A percentile compares a stretch with the other conserved stretches of the same genome.
Conservation (phyloP, 2,113 vertebrate genomes). For the Enhydra lutris region DNA sequence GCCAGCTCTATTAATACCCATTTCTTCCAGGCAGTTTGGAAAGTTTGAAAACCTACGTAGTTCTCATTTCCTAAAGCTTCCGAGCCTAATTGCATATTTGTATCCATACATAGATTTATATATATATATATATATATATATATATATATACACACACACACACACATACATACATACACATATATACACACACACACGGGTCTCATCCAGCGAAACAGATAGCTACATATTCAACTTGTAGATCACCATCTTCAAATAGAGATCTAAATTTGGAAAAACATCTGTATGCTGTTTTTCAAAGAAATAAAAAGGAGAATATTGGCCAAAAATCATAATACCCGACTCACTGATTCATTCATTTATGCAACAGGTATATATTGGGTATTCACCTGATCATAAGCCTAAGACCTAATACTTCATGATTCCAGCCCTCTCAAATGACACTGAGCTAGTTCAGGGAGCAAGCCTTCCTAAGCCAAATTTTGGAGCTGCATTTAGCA, state of each 20-base stretch:
- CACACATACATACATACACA: no score
- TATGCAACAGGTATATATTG: neutral
- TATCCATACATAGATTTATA: neutral
- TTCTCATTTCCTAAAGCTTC: conserved; percentile 16
- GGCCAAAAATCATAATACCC: neutral
- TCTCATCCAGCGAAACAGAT: neutral
- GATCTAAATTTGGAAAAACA: neutral
- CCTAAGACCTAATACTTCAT: neutral
- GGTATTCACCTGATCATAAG: neutral
- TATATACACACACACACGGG: neutral
- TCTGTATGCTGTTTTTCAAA: neutral
- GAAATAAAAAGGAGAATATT: neutral
- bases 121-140: no score
- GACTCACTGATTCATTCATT: neutral
- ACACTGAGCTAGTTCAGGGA: neutral
- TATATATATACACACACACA: no score
- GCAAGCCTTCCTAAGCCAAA: neutral
- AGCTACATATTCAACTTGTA: neutral
- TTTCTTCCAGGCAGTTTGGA: conserved; percentile 35
- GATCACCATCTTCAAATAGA: conserved; percentile 22
- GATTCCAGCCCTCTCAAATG: neutral
- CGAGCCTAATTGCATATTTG: neutral
- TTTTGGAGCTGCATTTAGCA: neutral
- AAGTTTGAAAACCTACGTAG: neutral
- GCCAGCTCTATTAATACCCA: conserved; percentile 23